Base-by-base conservation (phyloP, 2,888 invertebrate species). In the Cerastoderma edule region DNA sequence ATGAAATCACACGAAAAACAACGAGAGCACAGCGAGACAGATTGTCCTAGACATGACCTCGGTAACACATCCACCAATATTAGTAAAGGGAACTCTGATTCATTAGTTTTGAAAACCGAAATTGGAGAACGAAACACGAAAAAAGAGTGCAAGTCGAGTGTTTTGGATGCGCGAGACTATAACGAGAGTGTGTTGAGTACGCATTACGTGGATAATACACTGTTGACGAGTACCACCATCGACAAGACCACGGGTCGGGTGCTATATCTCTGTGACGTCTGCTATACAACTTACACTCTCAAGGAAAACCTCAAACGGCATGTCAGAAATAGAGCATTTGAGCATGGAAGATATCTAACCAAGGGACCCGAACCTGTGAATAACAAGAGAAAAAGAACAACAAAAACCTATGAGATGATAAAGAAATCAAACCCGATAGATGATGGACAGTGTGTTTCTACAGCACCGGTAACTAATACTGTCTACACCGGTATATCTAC, bases 261-360 rank as follows among this genome's bases (percentile, higher is more conserved):
- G 16, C 13, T 69, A 10, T 60, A 60, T 46, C 33, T n/a, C 1
- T 69, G 69, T 50, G 60, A 69, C 24, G 60, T 69, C 8, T 69
- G 69, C 30, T 16, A 44, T 24, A 69, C 69, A 22, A 48, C 69
- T 10, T 69, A 48, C 30, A 60, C 60, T 22, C 1, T 48, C 1
- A 60, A 48, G 32, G 60, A 48, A 19, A 69, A 60, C 30, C 24
- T 69, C 5, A 48, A 10, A 2, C 50, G 69, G 22, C 69, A 69
- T 50, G 46, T 69, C 22, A 69, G n/a, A 28, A 60, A 60, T 22
- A 60, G 46, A 28, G 60, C 69, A 28, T 60, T 50, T 32, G 48
- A 57, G 19, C 69, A 69, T 33, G 46, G 48, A 19, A 24, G n/a
- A 16, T 69, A 69, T 60, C 32, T 69, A 28, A 60, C n/a, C n/a